These are phyloP conservation scores for Polydesmus complanatus DNA, from an alignment of 2,888 invertebrate genomes.

Conservation along the genomic window DNA sequence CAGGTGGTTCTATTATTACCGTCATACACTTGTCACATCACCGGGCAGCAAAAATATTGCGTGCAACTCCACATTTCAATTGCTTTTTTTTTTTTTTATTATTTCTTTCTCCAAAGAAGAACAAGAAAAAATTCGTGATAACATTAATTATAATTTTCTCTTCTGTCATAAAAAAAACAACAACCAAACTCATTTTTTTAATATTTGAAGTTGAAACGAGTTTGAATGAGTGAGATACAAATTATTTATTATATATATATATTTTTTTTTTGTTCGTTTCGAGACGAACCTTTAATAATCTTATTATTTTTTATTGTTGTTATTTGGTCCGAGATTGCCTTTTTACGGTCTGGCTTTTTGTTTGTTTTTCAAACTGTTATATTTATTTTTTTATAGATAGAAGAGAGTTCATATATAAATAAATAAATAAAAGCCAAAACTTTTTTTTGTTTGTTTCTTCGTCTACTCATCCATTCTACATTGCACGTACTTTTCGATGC, in stretches of 20 bases:
- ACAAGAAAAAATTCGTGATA: background rate
- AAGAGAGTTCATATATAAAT: no score
- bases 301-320: background rate
- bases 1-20: no score
- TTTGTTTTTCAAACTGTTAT: background rate
- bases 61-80: background rate
- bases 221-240: no score
- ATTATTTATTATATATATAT: no score
- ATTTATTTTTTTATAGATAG: no score
- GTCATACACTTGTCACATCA: background rate
- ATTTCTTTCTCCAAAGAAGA: background rate
- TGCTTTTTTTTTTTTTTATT: no score
- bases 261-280: no score
- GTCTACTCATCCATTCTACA: no score
- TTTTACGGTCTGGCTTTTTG: background rate
- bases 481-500: background rate
- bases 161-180: background rate
- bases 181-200: background rate
- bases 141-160: background rate
- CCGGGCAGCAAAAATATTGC: background rate
- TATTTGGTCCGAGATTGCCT: background rate
- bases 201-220: background rate
- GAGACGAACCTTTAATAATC: background rate
- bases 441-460: no score
- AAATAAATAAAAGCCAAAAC: no score